These are phyloP conservation scores for Penaeus monodon DNA, from an alignment of 2,888 invertebrate species.

Conservation along the genomic window DNA sequence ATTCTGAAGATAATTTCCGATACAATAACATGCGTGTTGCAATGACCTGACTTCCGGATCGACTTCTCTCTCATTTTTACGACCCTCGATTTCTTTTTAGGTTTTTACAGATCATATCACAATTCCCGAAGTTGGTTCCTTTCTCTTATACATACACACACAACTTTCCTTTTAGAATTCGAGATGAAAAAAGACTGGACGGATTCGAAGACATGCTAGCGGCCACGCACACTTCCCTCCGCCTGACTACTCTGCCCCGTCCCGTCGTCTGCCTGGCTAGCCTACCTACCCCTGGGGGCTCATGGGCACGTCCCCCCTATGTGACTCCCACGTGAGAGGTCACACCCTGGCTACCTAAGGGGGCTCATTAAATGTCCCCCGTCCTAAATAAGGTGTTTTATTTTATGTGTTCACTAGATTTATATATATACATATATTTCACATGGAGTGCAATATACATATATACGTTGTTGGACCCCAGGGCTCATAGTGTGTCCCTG, in stretches of 20 bases:
- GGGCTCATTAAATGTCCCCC: slow-evolving; percentile 48
- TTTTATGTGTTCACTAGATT: not conserved
- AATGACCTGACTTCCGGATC: too few relatives aligned
- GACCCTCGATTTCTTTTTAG: too few relatives aligned
- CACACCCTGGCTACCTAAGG: slow-evolving; percentile 31
- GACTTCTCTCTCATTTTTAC: too few relatives aligned
- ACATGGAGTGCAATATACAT: slow-evolving; percentile 24
- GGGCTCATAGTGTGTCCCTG: slow-evolving; percentile 35
- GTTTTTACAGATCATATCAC: too few relatives aligned
- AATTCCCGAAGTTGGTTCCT: too few relatives aligned
- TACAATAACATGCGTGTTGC: too few relatives aligned
- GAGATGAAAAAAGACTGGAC: too few relatives aligned
- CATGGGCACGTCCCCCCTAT: slow-evolving; percentile 38
- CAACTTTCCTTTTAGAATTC: not conserved
- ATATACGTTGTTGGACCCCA: slow-evolving; percentile 7
- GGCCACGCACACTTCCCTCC: not conserved
- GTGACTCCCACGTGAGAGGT: slow-evolving; percentile 5
- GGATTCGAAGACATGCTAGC: not conserved
- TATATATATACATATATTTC: slow-evolving; percentile 33
- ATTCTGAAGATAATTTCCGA: too few relatives aligned
- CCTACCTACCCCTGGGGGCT: slow-evolving; percentile 51
- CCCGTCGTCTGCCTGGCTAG: slow-evolving; percentile 6
- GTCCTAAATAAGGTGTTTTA: not conserved
- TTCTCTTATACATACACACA: not conserved
- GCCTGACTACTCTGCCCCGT: not conserved